Conservation (phyloP, 2,113 vertebrate genomes). For the Macquaria ambigua region DNA sequence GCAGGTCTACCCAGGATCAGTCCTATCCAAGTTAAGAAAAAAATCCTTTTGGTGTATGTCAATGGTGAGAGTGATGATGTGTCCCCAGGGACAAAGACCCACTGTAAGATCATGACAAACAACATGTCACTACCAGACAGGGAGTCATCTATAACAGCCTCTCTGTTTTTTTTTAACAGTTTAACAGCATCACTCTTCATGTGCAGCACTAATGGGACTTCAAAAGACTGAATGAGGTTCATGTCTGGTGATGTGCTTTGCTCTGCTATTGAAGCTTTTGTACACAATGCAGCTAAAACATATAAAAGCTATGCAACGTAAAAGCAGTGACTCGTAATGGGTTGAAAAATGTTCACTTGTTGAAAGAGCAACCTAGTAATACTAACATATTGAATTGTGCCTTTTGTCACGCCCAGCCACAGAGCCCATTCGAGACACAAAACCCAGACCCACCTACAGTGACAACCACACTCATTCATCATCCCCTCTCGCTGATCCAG, state of each 20-base stretch:
- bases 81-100: constrained; percentile 30
- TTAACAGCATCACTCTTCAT: constrained; percentile 7
- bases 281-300: background rate
- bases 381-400: no score
- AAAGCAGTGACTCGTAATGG: constrained; percentile 3
- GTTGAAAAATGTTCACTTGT: background rate
- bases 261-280: background rate
- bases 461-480: constrained; percentile 40
- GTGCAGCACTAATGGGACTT: constrained; percentile 8
- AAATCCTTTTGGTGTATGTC: constrained; percentile 12
- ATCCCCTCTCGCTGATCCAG: constrained; percentile 13
- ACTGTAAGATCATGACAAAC: constrained; percentile 49
- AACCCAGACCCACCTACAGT: constrained; percentile 14
- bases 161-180: background rate
- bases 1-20: constrained; percentile 1
- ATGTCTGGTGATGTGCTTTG: constrained; percentile 17
- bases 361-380: background rate
- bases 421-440: constrained; percentile 4
- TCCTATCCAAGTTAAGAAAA: constrained; percentile 2
- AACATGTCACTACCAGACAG: constrained; percentile 46
- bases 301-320: background rate
- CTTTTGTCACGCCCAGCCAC: background rate
- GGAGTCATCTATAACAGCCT: constrained; percentile 43
- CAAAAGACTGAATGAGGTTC: constrained; percentile 27
- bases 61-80: constrained; percentile 24